Evolutionary conservation across 2,797 vertebrate genomes (phyloP).

Genomic region (Rhinophrynus dorsalis): DNA sequence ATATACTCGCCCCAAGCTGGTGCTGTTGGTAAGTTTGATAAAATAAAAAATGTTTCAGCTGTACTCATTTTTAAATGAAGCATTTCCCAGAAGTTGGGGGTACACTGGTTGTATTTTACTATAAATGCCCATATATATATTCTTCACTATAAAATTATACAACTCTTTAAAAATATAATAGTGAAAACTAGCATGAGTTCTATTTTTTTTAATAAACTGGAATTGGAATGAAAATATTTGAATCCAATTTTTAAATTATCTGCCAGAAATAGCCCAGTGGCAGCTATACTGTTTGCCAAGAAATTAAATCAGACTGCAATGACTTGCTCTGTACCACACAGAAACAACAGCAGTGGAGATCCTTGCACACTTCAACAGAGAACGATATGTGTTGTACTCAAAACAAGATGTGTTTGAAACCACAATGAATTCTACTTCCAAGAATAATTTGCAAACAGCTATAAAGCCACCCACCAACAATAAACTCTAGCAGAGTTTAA

Average conservation of each 20-base stretch:
- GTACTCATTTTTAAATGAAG: no score
- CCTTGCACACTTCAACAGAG: slow-evolving; percentile 26
- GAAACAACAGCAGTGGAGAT: slow-evolving; percentile 32
- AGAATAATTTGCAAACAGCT: slow-evolving; percentile 22
- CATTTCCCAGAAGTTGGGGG: no score
- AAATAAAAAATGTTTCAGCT: no score
- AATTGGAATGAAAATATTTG: slow-evolving; percentile 38
- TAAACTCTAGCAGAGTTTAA: background rate
- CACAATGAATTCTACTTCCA: slow-evolving; percentile 31
- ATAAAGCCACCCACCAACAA: background rate
- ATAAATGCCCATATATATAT: no score
- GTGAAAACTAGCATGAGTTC: no score
- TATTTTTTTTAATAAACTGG: no score
- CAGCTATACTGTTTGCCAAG: slow-evolving; percentile 38
- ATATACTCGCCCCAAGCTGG: no score
- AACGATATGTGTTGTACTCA: slow-evolving; percentile 28
- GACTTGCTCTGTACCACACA: slow-evolving; percentile 17
- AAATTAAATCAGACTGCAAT: slow-evolving; percentile 42
- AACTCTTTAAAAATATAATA: no score
- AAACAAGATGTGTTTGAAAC: slow-evolving; percentile 36
- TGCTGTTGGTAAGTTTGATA: no score
- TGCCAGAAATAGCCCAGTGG: slow-evolving; percentile 43
- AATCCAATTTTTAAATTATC: slow-evolving; percentile 16
- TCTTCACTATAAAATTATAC: no score
- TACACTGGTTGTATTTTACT: no score